Evolutionary conservation across 2,888 invertebrate genomes (phyloP), one percentile per base, ranked within the genome.

Genomic region (Xylophagus ater): DNA sequence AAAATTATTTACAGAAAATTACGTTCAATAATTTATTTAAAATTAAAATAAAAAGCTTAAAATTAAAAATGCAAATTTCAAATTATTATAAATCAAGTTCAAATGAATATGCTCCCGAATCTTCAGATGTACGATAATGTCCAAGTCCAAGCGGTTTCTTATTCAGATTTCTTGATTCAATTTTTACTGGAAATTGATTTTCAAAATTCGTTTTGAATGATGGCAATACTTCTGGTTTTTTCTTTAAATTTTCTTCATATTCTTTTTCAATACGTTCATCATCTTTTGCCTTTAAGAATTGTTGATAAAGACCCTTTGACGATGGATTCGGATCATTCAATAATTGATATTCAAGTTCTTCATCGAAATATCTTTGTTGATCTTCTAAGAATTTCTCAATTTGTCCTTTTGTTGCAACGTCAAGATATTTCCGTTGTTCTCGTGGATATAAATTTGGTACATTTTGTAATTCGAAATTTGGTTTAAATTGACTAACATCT

Each of bases 281-380:
- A 25, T 44, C 41, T 19, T 44, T 44, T 15, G 44, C 29, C 26
- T 44, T 44, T 24, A 41, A 17, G 21, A 39, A 44, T 24, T 44
- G 41, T 9, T 44, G 41, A 20, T 44, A 41, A 13, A 32, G 35
- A 9, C 38, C 44, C 15, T 28, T 39, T 4, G 39, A 29, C 4
- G 12, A 17, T 8, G 44, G 41, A 37, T 39, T 39, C 4, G 41
- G 44, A 34, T 44, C 44, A 33, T 44, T 44, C 24, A 44, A 32
- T 3, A 44, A 23, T 21, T 41, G 36, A 4, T 39, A 14, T 25
- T 44, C 29, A 6, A 44, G 3, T n/a, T 34, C 29, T 41, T 44
- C 39, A 14, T 44, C 44, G 4, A 38, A 3, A 7, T 35, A n/a
- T 21, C 41, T 44, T 13, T 44, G 44, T 25, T 34, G 39, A 39